phyloP scores from a whole-genome alignment of 1,140 invertebrate genomes.

The Drosophila aff. region DNA sequence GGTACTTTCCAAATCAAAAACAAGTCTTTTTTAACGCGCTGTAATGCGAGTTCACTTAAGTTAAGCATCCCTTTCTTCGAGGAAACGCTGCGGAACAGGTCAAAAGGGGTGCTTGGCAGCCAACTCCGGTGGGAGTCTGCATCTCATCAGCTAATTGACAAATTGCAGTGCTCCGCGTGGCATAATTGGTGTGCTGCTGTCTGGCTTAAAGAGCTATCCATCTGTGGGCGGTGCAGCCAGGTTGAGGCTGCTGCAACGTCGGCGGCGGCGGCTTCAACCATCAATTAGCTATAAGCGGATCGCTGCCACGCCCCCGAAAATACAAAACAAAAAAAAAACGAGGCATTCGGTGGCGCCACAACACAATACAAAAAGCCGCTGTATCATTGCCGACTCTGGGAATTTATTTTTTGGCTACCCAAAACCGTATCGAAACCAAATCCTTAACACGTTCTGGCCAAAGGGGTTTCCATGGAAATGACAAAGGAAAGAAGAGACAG shows the following conservation, averaged over 20 bases:
- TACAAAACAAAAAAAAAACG: constrained; percentile 19
- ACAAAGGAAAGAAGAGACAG: constrained; percentile 12
- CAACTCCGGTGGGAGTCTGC: constrained; percentile 45
- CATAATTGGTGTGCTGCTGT: constrained; percentile 69
- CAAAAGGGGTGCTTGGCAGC: constrained; percentile 4
- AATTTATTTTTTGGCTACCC: constrained; percentile 36
- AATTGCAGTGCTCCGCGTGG: constrained; percentile 74
- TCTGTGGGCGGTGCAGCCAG: constrained; percentile 44
- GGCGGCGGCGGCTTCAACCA: constrained; percentile 43
- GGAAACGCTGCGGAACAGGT: constrained; percentile 15
- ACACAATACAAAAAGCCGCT: constrained; percentile 46
- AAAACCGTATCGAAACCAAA: constrained; percentile 62
- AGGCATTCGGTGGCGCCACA: constrained; percentile 66
- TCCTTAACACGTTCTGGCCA: constrained; percentile 77
- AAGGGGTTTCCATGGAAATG: constrained; percentile 61
- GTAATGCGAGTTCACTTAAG: background rate
- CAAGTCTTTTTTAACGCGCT: constrained; percentile 1
- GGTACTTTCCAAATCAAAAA: constrained; percentile 6
- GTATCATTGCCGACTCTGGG: constrained; percentile 55
- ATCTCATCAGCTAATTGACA: constrained; percentile 75
- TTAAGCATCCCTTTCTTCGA: constrained; percentile 12
- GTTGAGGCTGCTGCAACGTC: background rate
- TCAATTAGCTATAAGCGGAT: constrained; percentile 79
- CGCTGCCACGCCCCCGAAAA: constrained; percentile 31
- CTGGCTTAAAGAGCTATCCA: constrained; percentile 50